A percentile compares a stretch with the other conserved stretches of the same genome.
Conservation (phyloP, 2,113 vertebrate genomes). For the Chaenogobius annularis region DNA sequence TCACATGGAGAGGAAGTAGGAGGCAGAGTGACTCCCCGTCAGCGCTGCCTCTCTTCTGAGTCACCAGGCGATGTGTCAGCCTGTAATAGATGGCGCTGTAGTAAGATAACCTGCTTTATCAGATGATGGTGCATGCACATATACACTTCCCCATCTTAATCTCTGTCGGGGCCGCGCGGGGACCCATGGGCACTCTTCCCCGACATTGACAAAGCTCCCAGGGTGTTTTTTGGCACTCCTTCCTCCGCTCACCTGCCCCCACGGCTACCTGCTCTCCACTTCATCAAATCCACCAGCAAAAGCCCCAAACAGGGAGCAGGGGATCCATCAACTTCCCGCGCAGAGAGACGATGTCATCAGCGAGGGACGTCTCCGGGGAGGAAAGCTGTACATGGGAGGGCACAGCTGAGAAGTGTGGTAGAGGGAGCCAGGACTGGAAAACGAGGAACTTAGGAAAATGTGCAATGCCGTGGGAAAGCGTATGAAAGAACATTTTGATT, state of each 20-base stretch:
- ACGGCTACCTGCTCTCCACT: slow-evolving; percentile 63
- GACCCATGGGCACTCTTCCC: slow-evolving; percentile 56
- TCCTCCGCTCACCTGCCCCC: slow-evolving; percentile 45
- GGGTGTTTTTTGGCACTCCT: slow-evolving; percentile 63
- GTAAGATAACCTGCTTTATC: slow-evolving; percentile 63
- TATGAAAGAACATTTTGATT: no score
- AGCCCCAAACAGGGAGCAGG: slow-evolving; percentile 51
- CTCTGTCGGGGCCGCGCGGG: slow-evolving; percentile 62
- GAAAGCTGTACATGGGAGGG: slow-evolving; percentile 49
- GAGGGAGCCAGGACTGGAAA: neutral
- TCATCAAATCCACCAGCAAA: slow-evolving; percentile 67
- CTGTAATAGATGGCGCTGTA: slow-evolving; percentile 48
- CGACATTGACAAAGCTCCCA: slow-evolving; percentile 72
- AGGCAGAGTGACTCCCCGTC: slow-evolving; percentile 19
- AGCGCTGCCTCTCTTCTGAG: slow-evolving; percentile 35
- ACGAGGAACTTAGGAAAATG: neutral
- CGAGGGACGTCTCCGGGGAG: slow-evolving; percentile 51
- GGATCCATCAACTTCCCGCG: slow-evolving; percentile 69
- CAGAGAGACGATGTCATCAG: slow-evolving; percentile 75
- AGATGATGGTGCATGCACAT: slow-evolving; percentile 46
- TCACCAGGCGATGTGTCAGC: slow-evolving; percentile 55
- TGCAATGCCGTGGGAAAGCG: neutral
- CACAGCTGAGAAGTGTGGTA: slow-evolving; percentile 49
- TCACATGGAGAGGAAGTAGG: neutral
- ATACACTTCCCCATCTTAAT: slow-evolving; percentile 55